Evolutionary conservation across 2,797 vertebrate genomes (phyloP).

Genomic region (Rhincodon typus): DNA sequence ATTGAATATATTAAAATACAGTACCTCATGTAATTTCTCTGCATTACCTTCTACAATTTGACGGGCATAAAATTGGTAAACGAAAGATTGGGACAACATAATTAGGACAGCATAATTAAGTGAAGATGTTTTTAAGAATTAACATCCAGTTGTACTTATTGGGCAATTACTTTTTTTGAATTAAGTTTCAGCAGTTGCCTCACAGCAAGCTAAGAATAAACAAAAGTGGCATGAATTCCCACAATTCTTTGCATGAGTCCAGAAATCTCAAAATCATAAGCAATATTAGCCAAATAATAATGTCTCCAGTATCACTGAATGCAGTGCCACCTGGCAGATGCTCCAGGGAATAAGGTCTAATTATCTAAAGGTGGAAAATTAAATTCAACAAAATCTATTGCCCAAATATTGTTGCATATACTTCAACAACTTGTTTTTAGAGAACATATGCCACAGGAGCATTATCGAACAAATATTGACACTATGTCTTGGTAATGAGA

Average conservation of each 20-base stretch:
- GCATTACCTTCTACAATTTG: neutral
- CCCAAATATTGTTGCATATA: neutral
- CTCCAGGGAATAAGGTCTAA: neutral
- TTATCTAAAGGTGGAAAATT: neutral
- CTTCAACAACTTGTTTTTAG: neutral
- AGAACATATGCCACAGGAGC: neutral
- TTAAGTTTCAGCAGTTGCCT: neutral
- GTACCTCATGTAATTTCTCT: neutral
- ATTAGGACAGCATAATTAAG: neutral
- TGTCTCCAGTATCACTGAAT: neutral
- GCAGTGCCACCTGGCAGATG: neutral
- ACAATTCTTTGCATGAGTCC: neutral
- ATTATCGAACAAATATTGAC: neutral
- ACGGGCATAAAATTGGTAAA: neutral
- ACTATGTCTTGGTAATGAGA: neutral
- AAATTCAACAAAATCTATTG: neutral
- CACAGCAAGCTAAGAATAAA: neutral
- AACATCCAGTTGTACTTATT: neutral
- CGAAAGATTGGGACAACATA: neutral
- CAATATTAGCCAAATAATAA: neutral
- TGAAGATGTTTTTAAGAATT: neutral
- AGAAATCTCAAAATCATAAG: neutral
- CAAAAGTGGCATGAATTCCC: neutral
- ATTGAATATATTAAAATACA: neutral
- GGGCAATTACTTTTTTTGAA: neutral